Conservation (phyloP, 2,888 invertebrate species). For the Bruchidius siliquastri region DNA sequence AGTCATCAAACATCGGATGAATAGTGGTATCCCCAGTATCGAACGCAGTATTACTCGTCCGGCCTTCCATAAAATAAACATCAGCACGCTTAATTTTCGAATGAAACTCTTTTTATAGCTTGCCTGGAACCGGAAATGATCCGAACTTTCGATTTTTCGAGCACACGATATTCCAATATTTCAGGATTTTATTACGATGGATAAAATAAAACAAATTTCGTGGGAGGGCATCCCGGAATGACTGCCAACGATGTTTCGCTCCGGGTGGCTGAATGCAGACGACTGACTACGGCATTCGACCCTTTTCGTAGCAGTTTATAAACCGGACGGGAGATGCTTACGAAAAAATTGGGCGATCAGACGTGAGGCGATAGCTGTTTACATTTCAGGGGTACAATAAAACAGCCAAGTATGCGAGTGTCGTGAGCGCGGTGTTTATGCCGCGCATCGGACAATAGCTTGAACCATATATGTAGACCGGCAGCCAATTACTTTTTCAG, state of each 20-base stretch:
- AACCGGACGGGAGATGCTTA: background rate
- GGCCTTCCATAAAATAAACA: background rate
- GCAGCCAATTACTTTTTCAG: too few relatives aligned
- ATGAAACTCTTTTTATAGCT: background rate
- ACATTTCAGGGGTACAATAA: background rate
- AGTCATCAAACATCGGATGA: too few relatives aligned
- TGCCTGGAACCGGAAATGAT: background rate
- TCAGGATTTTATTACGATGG: constrained; percentile 18
- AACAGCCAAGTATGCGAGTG: background rate
- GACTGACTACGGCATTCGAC: background rate
- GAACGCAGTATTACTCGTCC: too few relatives aligned
- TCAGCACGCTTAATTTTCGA: background rate
- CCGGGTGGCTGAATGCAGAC: constrained; percentile 25
- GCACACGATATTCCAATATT: constrained; percentile 11
- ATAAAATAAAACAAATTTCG: constrained; percentile 28
- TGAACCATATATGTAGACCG: too few relatives aligned
- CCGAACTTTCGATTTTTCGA: background rate
- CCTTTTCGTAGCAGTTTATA: background rate
- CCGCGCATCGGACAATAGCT: background rate
- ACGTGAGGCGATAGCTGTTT: background rate
- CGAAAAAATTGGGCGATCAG: background rate
- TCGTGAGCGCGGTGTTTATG: background rate
- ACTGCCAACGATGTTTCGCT: constrained; percentile 25
- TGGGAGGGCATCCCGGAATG: constrained; percentile 27
- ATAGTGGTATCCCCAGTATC: background rate